phyloP scores from a whole-genome alignment of 2,113 vertebrate genomes.

The Oryzias melastigma region DNA sequence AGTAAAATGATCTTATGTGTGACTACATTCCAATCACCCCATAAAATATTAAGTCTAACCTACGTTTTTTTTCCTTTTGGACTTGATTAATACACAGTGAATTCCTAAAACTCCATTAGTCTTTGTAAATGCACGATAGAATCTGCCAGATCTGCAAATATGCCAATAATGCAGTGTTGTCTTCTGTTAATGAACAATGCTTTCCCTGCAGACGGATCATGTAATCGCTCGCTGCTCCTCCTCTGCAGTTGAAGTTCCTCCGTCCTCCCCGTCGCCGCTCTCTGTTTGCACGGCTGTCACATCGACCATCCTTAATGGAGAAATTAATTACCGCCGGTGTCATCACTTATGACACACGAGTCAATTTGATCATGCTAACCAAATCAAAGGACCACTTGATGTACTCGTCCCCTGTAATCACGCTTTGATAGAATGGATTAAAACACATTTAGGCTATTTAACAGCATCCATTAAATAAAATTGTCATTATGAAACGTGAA shows the following conservation, averaged over 20 bases:
- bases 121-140: conserved; percentile 73
- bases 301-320: conserved; percentile 75
- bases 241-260: conserved; percentile 68
- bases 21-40: conserved; percentile 35
- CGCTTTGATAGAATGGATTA: conserved; percentile 67
- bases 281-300: conserved; percentile 78
- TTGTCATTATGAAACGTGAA: conserved; percentile 59
- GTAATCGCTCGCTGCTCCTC: conserved; percentile 72
- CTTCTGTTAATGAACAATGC: conserved; percentile 76
- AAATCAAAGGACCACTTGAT: conserved; percentile 73
- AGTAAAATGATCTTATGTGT: conserved; percentile 12
- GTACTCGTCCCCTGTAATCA: conserved; percentile 73
- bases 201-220: conserved; percentile 72
- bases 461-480: conserved; percentile 68
- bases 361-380: conserved; percentile 79
- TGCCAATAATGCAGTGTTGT: conserved; percentile 69
- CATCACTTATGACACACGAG: conserved; percentile 72
- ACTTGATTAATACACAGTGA: conserved; percentile 70
- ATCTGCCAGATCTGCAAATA: conserved; percentile 75
- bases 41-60: conserved; percentile 5
- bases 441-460: conserved; percentile 72
- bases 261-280: conserved; percentile 59
- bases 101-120: conserved; percentile 75
- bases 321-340: conserved; percentile 79
- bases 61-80: too few species aligned